Percentiles rank a stretch among this genome's conserved stretches.
Conservation (phyloP, 2,113 vertebrate species). For the Notechis scutatus region DNA sequence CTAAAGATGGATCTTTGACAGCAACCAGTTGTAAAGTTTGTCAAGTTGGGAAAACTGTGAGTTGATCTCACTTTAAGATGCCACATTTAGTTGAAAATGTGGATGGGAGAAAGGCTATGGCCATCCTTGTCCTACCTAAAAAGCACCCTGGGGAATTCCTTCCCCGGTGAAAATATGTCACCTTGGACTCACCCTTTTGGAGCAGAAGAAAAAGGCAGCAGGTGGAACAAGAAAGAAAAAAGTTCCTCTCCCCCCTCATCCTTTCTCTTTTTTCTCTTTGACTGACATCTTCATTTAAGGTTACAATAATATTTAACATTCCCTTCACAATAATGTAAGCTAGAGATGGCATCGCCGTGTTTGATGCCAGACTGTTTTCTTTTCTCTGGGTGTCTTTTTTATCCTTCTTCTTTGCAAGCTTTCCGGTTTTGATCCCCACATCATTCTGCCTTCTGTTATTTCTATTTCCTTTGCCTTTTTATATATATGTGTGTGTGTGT, state of each 20-base stretch:
- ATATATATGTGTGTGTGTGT: background rate
- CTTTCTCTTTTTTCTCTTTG: conserved; percentile 8
- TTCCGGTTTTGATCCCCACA: conserved; percentile 37
- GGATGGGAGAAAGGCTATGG: background rate
- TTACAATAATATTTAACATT: conserved; percentile 18
- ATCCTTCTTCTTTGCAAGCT: background rate
- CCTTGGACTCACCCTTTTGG: conserved; percentile 28
- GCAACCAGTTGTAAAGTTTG: too few relatives aligned
- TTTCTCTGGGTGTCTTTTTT: background rate
- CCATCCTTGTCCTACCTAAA: background rate
- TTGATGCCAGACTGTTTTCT: background rate
- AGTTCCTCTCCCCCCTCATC: background rate
- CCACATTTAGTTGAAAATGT: background rate
- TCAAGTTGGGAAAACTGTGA: background rate
- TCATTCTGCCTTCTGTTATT: conserved; percentile 6
- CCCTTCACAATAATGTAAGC: accelerated
- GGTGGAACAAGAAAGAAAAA: conserved; percentile 30
- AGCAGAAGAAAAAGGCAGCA: conserved; percentile 39
- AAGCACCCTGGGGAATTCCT: background rate
- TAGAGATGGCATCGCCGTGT: background rate
- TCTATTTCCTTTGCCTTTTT: background rate
- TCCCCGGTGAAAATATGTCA: background rate
- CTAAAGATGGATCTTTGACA: background rate
- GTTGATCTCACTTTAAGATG: background rate
- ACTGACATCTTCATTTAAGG: conserved; percentile 21